Percentiles rank a stretch among this genome's conserved stretches.
Conservation (phyloP, 2,113 vertebrate species). For the Chaenocephalus aceratus region DNA sequence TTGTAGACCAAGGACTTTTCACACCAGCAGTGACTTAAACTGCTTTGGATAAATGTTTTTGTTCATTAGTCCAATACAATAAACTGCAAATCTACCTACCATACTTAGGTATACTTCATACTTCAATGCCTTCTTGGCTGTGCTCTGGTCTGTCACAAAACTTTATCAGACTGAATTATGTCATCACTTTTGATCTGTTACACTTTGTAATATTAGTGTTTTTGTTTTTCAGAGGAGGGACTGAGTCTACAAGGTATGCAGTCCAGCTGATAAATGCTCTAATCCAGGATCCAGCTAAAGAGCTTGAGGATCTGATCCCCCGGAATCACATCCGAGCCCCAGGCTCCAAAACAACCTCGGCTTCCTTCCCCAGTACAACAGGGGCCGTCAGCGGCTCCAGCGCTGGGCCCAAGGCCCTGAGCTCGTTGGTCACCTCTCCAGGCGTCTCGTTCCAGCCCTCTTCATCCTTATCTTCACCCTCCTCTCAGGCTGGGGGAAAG, state of each 20-base stretch:
- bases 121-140: background rate
- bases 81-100: no score
- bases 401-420: conserved; percentile 89
- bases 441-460: conserved; percentile 90
- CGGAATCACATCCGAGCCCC: conserved; percentile 97
- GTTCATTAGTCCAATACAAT: background rate
- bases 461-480: conserved; percentile 85
- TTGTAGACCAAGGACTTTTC: background rate
- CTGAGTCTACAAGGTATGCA: conserved; percentile 96
- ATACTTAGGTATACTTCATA: no score
- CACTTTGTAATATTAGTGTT: background rate
- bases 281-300: conserved; percentile 99
- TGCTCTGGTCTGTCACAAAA: background rate
- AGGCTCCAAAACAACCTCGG: conserved; percentile 88
- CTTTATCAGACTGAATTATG: background rate
- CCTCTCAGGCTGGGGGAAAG: conserved; percentile 91
- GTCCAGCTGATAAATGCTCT: conserved; percentile 98
- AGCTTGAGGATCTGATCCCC: conserved; percentile 98
- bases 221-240: conserved; percentile 90
- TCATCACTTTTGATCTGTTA: background rate
- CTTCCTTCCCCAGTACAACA: conserved; percentile 88
- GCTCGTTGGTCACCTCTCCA: conserved; percentile 90
- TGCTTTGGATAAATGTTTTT: background rate
- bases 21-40: background rate
- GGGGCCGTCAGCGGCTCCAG: conserved; percentile 88